Conservation (phyloP, 2,113 vertebrate genomes). For the Climacteris rufus region DNA sequence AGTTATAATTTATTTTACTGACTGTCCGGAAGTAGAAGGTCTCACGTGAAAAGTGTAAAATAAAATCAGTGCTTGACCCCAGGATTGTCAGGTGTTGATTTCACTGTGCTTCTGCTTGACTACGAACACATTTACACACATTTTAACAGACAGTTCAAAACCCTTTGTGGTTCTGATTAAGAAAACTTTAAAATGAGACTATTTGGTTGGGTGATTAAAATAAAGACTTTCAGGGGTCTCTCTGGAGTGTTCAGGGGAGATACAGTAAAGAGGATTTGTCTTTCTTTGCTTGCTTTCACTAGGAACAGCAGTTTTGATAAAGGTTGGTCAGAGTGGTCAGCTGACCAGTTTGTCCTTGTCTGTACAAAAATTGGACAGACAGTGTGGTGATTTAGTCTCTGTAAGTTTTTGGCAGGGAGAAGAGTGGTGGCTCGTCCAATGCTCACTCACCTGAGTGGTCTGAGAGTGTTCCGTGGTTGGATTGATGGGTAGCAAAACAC, state of each 20-base stretch:
- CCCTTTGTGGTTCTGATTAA: neutral
- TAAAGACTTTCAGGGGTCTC: neutral
- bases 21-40: neutral
- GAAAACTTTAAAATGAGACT: neutral
- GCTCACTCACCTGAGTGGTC: neutral
- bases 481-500: neutral
- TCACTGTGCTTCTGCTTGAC: neutral
- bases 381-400: neutral
- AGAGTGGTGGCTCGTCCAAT: accelerated
- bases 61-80: neutral
- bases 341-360: neutral
- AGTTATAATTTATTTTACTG: neutral
- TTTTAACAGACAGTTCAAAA: neutral
- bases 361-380: neutral
- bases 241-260: neutral
- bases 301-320: neutral
- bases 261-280: neutral
- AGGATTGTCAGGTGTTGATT: neutral
- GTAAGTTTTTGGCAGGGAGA: accelerated
- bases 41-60: neutral
- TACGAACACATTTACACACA: accelerated
- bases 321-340: neutral
- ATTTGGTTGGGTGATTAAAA: neutral
- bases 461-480: accelerated
- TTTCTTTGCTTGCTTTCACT: neutral